A percentile compares a stretch with the other conserved stretches of the same genome.
Evolutionary conservation across 2,888 invertebrate species (phyloP).

Genomic region (Pterostichus niger): DNA sequence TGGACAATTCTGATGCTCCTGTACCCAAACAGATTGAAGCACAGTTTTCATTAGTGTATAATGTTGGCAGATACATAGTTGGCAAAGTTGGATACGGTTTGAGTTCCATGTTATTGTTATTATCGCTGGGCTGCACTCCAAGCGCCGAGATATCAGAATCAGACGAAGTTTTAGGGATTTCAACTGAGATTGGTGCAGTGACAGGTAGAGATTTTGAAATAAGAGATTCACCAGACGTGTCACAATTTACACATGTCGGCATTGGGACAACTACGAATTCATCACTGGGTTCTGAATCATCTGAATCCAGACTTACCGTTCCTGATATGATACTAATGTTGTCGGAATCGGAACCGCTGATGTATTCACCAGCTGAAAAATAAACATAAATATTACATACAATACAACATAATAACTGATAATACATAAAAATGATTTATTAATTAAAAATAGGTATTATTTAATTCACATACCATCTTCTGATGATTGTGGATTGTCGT

Average conservation of each 20-base stretch:
- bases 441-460: background rate
- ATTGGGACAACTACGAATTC: constrained; percentile 74
- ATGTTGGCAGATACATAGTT: background rate
- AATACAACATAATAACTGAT: background rate
- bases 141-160: constrained; percentile 44
- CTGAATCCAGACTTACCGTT: constrained; percentile 70
- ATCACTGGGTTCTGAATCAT: constrained; percentile 70
- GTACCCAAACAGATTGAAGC: background rate
- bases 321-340: constrained; percentile 74
- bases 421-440: too few relatives aligned
- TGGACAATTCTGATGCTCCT: background rate
- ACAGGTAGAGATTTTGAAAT: constrained; percentile 62
- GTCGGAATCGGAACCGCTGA: constrained; percentile 73
- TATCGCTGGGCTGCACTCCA: constrained; percentile 64
- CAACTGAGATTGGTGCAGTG: constrained; percentile 58
- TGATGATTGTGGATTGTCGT: background rate
- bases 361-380: constrained; percentile 67
- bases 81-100: constrained; percentile 54
- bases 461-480: constrained; percentile 20
- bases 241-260: constrained; percentile 70
- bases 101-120: constrained; percentile 67
- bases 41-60: constrained; percentile 48
- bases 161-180: constrained; percentile 58
- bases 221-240: constrained; percentile 34
- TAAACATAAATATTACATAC: constrained; percentile 1